Evolutionary conservation across 2,113 vertebrate species (phyloP).

Genomic region (Nyctereutes procyonoides): DNA sequence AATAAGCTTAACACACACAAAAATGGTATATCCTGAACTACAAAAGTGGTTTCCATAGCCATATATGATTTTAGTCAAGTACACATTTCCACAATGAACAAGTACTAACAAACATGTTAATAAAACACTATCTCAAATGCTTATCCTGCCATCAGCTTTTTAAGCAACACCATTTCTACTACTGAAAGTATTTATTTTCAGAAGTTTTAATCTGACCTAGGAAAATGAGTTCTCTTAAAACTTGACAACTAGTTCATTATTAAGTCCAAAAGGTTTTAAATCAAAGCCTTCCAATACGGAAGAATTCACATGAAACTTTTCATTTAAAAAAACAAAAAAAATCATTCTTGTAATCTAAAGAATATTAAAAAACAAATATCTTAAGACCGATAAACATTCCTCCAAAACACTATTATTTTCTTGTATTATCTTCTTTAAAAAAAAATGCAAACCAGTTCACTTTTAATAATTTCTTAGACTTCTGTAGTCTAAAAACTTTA

Average conservation of each 20-base stretch:
- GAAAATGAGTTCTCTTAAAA: constrained; percentile 58
- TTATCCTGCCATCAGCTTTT: constrained; percentile 5
- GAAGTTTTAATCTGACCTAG: neutral
- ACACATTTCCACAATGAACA: constrained; percentile 50
- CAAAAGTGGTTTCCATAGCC: constrained; percentile 10
- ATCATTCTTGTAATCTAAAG: neutral
- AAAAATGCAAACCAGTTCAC: constrained; percentile 45
- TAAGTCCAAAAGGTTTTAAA: constrained; percentile 58
- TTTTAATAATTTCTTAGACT: constrained; percentile 1
- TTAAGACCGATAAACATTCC: constrained; percentile 47
- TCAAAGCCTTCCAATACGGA: constrained; percentile 15
- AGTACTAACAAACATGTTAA: constrained; percentile 30
- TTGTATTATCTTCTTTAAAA: constrained; percentile 51
- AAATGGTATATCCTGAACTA: constrained; percentile 48
- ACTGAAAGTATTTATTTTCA: constrained; percentile 53
- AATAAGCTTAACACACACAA: constrained; percentile 60
- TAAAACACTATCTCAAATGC: constrained; percentile 17
- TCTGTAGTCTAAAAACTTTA: constrained; percentile 40
- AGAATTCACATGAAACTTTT: constrained; percentile 38
- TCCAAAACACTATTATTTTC: constrained; percentile 39
- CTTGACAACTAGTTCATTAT: neutral
- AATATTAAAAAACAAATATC: constrained; percentile 57
- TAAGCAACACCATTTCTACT: constrained; percentile 27
- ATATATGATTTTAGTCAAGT: constrained; percentile 30
- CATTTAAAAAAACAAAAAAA: neutral